phyloP scores from a whole-genome alignment of 2,113 vertebrate species.

The Callipepla californica region DNA sequence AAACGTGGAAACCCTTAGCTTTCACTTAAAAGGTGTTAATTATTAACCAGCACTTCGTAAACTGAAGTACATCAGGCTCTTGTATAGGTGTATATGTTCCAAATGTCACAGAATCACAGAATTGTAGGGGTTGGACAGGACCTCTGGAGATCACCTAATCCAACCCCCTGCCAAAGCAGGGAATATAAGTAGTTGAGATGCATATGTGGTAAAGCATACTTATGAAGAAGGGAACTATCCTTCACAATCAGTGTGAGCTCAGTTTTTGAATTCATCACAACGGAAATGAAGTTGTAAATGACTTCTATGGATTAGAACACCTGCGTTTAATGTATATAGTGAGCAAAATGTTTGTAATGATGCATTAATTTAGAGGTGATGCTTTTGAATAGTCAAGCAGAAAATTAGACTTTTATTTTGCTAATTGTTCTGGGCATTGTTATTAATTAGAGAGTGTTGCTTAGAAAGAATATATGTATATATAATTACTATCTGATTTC shows the following conservation, averaged over 20 bases:
- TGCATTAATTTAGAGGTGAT: background rate
- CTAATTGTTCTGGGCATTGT: background rate
- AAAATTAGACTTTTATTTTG: background rate
- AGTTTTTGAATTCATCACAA: background rate
- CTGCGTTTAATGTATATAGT: background rate
- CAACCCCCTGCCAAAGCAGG: too few relatives aligned
- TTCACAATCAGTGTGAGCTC: background rate
- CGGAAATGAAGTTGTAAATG: background rate
- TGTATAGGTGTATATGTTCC: background rate
- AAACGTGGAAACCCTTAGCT: background rate
- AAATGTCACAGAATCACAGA: too few relatives aligned
- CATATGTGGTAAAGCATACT: background rate
- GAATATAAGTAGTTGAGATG: background rate
- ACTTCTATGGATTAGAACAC: background rate
- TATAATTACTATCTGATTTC: background rate
- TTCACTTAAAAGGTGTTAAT: background rate
- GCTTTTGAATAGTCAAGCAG: background rate
- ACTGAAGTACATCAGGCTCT: background rate
- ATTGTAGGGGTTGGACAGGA: too few relatives aligned
- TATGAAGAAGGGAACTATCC: background rate
- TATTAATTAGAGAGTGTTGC: background rate
- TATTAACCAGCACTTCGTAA: background rate
- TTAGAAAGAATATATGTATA: background rate
- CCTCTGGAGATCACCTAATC: too few relatives aligned
- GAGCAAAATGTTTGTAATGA: background rate